phyloP scores from a whole-genome alignment of 2,888 invertebrate genomes.

The Campoletis raptor region DNA sequence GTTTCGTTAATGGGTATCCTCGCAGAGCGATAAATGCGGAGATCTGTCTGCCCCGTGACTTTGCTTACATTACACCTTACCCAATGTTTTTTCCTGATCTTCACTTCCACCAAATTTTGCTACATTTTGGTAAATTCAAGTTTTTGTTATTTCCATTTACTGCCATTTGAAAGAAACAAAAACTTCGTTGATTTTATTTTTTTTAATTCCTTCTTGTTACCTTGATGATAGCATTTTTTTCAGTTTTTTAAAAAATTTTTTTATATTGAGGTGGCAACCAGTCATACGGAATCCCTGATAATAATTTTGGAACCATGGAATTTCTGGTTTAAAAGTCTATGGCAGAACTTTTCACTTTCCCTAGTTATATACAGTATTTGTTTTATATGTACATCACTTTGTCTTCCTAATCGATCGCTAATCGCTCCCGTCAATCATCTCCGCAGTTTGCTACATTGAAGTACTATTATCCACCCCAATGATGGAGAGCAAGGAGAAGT shows the following conservation, averaged over 20 bases:
- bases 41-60: slow-evolving; percentile 82
- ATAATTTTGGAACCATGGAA: background rate
- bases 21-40: slow-evolving; percentile 85
- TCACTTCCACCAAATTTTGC: slow-evolving; percentile 19
- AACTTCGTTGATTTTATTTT: background rate
- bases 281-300: background rate
- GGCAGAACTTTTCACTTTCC: background rate
- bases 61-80: slow-evolving; percentile 83
- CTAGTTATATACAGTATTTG: background rate
- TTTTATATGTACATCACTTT: slow-evolving; percentile 66
- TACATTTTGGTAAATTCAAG: background rate
- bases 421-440: slow-evolving; percentile 79
- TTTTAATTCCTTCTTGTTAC: background rate
- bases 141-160: background rate
- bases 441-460: slow-evolving; percentile 74
- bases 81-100: slow-evolving; percentile 50
- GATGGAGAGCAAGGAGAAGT: slow-evolving; percentile 65
- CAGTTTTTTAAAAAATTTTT: background rate
- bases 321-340: background rate
- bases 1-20: slow-evolving; percentile 85
- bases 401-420: slow-evolving; percentile 75
- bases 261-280: background rate
- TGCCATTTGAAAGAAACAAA: background rate
- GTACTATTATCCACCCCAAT: slow-evolving; percentile 75
- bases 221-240: background rate